A percentile compares a stretch with the other conserved stretches of the same genome.
Conservation (phyloP, 2,888 invertebrate species). For the Orthosia gracilis region DNA sequence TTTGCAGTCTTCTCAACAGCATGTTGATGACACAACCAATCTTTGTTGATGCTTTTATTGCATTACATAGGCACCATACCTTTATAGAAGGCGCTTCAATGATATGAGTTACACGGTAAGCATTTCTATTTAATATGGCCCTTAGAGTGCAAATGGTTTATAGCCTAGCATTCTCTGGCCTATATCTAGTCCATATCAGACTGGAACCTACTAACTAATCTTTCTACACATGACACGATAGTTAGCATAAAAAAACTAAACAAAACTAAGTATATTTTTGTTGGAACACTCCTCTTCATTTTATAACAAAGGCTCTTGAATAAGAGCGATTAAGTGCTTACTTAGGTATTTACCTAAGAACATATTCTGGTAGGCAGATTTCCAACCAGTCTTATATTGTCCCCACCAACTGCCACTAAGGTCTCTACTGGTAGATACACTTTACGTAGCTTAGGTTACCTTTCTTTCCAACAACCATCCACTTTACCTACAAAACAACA, state of each 20-base stretch:
- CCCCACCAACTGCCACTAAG: background rate
- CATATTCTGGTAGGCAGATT: too few relatives aligned
- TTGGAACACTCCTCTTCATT: too few relatives aligned
- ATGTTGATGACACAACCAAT: conserved; percentile 2
- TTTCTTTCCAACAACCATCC: conserved; percentile 26
- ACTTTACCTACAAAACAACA: conserved; percentile 6
- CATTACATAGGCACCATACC: background rate
- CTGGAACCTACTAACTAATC: too few relatives aligned
- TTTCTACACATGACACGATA: too few relatives aligned
- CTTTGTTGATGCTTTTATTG: background rate
- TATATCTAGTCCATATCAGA: too few relatives aligned
- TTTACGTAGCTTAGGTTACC: background rate
- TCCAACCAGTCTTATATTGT: background rate
- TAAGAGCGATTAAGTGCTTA: too few relatives aligned
- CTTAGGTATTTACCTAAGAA: too few relatives aligned
- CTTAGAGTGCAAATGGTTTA: background rate
- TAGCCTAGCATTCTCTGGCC: background rate
- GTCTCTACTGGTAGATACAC: conserved; percentile 8
- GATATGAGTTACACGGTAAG: background rate
- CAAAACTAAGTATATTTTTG: too few relatives aligned
- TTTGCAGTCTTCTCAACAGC: conserved; percentile 40
- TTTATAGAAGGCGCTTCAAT: too few relatives aligned
- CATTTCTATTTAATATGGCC: background rate
- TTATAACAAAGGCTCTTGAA: too few relatives aligned
- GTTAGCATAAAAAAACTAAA: too few relatives aligned